phyloP scores from a whole-genome alignment of 2,797 vertebrate genomes.

The Sebastes steindachneri region DNA sequence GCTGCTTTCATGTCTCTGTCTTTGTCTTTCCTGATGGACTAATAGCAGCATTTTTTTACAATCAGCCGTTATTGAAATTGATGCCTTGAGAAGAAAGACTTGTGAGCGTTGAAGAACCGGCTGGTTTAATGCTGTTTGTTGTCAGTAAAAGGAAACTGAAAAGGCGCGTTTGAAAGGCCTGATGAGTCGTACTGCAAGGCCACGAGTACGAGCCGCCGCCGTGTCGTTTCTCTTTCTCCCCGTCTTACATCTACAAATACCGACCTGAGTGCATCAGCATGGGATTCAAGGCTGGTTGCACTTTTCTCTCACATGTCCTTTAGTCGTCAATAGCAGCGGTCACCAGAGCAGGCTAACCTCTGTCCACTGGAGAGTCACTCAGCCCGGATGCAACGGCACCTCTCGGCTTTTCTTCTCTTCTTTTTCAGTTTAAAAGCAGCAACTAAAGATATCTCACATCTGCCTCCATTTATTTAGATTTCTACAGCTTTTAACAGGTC shows the following conservation, averaged over 20 bases:
- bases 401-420: background rate
- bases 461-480: conserved; percentile 21
- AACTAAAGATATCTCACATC: background rate
- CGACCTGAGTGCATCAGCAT: conserved; percentile 12
- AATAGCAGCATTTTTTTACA: background rate
- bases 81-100: background rate
- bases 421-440: conserved; percentile 6
- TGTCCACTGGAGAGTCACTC: conserved; percentile 1
- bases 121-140: conserved; percentile 33
- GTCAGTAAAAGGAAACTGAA: conserved; percentile 27
- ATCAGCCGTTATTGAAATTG: background rate
- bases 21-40: background rate
- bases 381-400: conserved; percentile 3
- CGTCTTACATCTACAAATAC: conserved; percentile 4
- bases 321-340: background rate
- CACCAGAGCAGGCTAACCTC: conserved; percentile 23
- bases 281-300: conserved; percentile 52
- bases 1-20: background rate
- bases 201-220: conserved; percentile 1
- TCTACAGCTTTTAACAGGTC: conserved; percentile 7
- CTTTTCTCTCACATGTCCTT: conserved; percentile 53
- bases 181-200: conserved; percentile 50
- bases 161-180: conserved; percentile 45
- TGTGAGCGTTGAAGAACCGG: background rate
- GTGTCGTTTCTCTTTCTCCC: background rate